phyloP scores from a whole-genome alignment of 1,140 invertebrate genomes.

The Calosoma granatense region DNA sequence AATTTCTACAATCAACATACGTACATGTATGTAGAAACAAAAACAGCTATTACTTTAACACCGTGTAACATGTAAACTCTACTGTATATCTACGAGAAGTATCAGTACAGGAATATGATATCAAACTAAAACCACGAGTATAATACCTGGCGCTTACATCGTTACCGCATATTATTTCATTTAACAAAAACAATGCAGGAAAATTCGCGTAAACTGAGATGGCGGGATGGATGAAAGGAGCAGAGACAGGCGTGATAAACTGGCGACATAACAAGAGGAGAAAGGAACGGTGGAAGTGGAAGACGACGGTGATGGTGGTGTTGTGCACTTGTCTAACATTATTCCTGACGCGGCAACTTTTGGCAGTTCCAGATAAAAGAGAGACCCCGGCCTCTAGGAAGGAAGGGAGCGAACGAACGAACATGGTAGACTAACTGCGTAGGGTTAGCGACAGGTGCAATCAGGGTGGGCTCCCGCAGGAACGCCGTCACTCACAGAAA shows the following conservation, averaged over 20 bases:
- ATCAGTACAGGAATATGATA: too few species aligned
- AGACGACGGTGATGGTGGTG: too few species aligned
- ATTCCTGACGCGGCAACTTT: conserved; percentile 8
- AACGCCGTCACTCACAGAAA: background rate
- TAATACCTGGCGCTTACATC: too few species aligned
- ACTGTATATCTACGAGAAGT: too few species aligned
- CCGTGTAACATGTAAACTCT: too few species aligned
- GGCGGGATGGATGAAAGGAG: background rate
- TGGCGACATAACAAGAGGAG: conserved; percentile 7
- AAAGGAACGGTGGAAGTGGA: too few species aligned
- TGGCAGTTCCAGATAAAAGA: conserved; percentile 6
- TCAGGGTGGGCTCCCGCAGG: conserved; percentile 5
- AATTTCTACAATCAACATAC: too few species aligned
- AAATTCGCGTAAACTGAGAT: background rate
- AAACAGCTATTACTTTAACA: too few species aligned
- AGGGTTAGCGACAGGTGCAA: conserved; percentile 8
- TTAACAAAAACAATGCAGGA: conserved; percentile 2
- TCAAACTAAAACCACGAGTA: too few species aligned
- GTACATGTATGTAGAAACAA: too few species aligned
- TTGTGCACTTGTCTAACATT: conserved; percentile 9
- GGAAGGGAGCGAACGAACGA: background rate
- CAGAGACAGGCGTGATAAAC: conserved; percentile 5
- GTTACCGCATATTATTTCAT: too few species aligned
- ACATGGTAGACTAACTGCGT: background rate
- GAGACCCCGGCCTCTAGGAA: background rate